Conservation (phyloP, 2,113 vertebrate genomes). For the Corythoichthys intestinalis region DNA sequence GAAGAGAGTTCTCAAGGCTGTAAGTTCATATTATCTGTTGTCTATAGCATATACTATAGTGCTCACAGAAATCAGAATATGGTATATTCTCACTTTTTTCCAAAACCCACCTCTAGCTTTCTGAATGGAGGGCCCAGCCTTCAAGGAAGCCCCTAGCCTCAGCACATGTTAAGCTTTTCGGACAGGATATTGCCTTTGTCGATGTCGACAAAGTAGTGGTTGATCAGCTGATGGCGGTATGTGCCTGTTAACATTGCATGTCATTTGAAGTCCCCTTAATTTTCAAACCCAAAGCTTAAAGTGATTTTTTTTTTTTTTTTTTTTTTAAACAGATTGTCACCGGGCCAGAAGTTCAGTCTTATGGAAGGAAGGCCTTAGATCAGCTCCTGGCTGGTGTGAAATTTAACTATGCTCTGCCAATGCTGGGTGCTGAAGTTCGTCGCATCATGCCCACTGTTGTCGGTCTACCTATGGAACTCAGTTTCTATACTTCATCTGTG, state of each 20-base stretch:
- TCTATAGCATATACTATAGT: not conserved
- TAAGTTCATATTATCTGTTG: conserved; percentile 48
- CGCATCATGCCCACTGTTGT: conserved; percentile 70
- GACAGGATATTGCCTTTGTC: conserved; percentile 77
- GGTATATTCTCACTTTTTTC: not conserved
- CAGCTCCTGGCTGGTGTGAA: conserved; percentile 55
- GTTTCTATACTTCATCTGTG: conserved; percentile 68
- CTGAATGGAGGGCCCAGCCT: conserved; percentile 72
- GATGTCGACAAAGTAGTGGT: conserved; percentile 71
- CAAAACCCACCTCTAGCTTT: conserved; percentile 57
- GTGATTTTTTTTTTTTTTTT: not conserved
- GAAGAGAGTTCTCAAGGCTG: conserved; percentile 71
- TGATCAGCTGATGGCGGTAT: conserved; percentile 73
- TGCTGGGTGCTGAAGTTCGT: conserved; percentile 71
- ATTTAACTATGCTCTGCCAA: conserved; percentile 59
- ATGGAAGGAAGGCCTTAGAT: conserved; percentile 40
- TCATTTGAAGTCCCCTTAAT: not conserved
- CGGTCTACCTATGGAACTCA: conserved; percentile 77
- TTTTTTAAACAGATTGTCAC: conserved; percentile 45
- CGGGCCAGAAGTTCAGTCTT: conserved; percentile 22
- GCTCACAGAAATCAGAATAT: not conserved
- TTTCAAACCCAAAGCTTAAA: not conserved
- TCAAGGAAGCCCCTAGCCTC: conserved; percentile 68
- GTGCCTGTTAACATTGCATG: not conserved
- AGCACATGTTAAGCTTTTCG: conserved; percentile 72